Base-by-base conservation (phyloP, 1,140 invertebrate genomes). In the Solen grandis region DNA sequence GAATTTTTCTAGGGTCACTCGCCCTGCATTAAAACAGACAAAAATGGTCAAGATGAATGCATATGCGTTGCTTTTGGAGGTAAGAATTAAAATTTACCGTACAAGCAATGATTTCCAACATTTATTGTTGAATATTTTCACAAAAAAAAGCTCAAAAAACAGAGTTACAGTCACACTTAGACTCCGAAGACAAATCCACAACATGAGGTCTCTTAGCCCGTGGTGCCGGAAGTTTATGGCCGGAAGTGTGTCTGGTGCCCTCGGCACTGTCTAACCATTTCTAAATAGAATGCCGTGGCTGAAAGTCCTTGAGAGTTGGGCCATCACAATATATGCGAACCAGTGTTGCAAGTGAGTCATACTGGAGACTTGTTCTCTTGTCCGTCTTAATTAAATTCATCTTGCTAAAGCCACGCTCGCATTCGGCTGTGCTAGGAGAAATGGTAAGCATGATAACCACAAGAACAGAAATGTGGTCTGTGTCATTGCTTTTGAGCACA, bases 331-430 rank as follows among this genome's bases (percentile, higher is more conserved):
- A 8, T 22, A 65, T 29, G n/a, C 62, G 25, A 31, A 65, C 62
- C 31, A 65, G 14, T 65, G 62, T 31, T 65, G 62, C 62, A 14
- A 75, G n/a, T 2, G 72, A 75, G 38, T 36, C 38, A 38, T 75
- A 36, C n/a, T 75, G 22, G 19, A 75, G 57, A 16, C 54, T 46
- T 8, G 72, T 31, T 54, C 72, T 60, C 57, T 54, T 57, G 31
- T 75, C 72, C 5, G 55, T 63, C 29, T 75, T 75, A 22, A 75
- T 63, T 27, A 33, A 27, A 19, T 75, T 75, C 72, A 75, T 75
- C 5, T 31, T 19, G 35, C 57, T 75, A 38, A 75, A 75, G 3
- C 72, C 72, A 35, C 72, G 31, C 41, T 75, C 72, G 38, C 55
- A 62, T 29, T 63, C 55, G 5, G 72, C 57, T 60, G 72, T 75